Evolutionary conservation across 2,113 vertebrate species (phyloP), one percentile per base, ranked within the genome.

Genomic region (Caranx ignobilis): DNA sequence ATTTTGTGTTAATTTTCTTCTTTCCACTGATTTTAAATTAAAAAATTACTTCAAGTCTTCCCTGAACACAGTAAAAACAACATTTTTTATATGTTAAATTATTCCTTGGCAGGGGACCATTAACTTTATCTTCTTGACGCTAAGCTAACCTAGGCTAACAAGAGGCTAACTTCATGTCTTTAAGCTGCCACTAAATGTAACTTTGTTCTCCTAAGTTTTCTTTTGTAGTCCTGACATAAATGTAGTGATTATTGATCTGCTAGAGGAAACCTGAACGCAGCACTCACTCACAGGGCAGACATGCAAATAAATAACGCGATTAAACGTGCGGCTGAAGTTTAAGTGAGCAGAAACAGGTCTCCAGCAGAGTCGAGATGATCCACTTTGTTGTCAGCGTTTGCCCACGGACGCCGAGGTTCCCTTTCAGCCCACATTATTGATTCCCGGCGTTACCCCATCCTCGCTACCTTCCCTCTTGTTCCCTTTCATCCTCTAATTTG

Each of bases 401-500:
- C 6, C 31, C 32, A 19, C 4, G 52, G 26, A 64, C n/a, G 10
- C 34, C 2, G 39, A 72, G 69, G 74, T 77, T 87, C 50, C 68
- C 63, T 13, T 63, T 79, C 41, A 50, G 65, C 39, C 72, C 35
- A 57, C 68, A 63, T 82, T 81, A 89, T 81, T 62, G 83, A 91
- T 90, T 77, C 70, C 21, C 55, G 13, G 77, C 71, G 52, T 79
- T 63, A 37, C 77, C 73, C 77, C 75, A 12, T 70, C 81, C 63
- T 52, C 19, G 9, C 75, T 75, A 71, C 83, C 85, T 81, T 87
- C 83, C 63, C 78, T 68, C 73, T 77, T 79, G 71, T 77, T 88
- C 83, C 60, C 81, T 86, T 84, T 88, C 85, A 89, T 89, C 77
- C 82, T 83, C 79, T 87, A 87, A 91, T 91, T 86, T 87, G 77